These are phyloP conservation scores for Heliothis peltigera DNA, from an alignment of 2,888 invertebrate genomes.

Conservation along the genomic window DNA sequence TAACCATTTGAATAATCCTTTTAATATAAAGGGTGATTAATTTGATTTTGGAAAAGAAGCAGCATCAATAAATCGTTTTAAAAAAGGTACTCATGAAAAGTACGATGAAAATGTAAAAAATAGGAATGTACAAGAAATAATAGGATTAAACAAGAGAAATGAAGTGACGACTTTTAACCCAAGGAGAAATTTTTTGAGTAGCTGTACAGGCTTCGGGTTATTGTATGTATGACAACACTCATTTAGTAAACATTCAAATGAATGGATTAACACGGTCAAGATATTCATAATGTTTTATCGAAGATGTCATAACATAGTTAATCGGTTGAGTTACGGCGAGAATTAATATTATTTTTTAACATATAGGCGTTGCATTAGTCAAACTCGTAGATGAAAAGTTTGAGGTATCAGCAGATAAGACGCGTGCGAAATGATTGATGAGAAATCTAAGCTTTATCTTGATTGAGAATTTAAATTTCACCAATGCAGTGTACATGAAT, in stretches of 20 bases:
- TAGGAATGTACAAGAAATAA: conserved; percentile 40
- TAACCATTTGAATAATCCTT: conserved; percentile 39
- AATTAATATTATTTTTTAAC: conserved; percentile 55
- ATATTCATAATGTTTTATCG: conserved; percentile 61
- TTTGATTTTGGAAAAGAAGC: conserved; percentile 23
- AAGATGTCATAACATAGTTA: conserved; percentile 60
- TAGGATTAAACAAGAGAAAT: conserved; percentile 60
- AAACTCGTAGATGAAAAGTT: conserved; percentile 39
- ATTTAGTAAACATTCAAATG: conserved; percentile 60
- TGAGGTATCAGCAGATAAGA: conserved; percentile 37
- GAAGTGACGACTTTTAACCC: conserved; percentile 52
- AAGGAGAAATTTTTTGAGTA: conserved; percentile 46
- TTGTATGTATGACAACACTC: conserved; percentile 58
- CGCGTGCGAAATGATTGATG: conserved; percentile 49
- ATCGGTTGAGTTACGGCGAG: conserved; percentile 52
- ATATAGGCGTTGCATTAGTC: conserved; percentile 50
- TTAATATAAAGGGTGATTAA: conserved; percentile 25
- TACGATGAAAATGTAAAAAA: conserved; percentile 42
- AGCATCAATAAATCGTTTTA: conserved; percentile 22
- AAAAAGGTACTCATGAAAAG: conserved; percentile 29
- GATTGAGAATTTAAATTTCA: conserved; percentile 22
- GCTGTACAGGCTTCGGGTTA: conserved; percentile 44
- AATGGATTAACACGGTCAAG: conserved; percentile 52
- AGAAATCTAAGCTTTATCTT: conserved; percentile 33
- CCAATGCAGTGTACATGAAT: neutral